Percentiles rank a stretch among this genome's conserved stretches.
phyloP scores from a whole-genome alignment of 2,113 vertebrate genomes.

The Alethe castanea region DNA sequence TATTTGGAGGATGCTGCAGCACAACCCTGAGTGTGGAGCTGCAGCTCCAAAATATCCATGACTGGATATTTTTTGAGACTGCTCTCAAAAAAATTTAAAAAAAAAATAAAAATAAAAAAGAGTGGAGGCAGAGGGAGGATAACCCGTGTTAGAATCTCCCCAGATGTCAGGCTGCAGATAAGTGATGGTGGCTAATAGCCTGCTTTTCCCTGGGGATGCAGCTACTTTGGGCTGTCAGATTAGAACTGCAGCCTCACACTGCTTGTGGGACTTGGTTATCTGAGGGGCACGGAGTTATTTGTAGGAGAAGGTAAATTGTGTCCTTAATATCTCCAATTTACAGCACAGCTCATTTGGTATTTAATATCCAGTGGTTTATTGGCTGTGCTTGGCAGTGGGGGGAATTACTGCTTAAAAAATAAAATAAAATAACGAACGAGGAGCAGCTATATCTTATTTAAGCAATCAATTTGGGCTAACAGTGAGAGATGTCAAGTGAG shows the following conservation, averaged over 20 bases:
- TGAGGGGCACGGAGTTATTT: slow-evolving; percentile 42
- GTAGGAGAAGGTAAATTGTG: slow-evolving; percentile 38
- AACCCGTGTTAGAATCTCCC: slow-evolving; percentile 68
- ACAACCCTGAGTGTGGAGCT: not conserved
- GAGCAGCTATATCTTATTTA: not conserved
- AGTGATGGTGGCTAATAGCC: slow-evolving; percentile 75
- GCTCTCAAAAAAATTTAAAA: not conserved
- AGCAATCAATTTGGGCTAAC: not conserved
- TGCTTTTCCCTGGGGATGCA: slow-evolving; percentile 66
- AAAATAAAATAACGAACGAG: not conserved
- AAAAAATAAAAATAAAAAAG: not conserved
- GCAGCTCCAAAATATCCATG: slow-evolving; percentile 15
- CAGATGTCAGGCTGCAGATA: slow-evolving; percentile 69
- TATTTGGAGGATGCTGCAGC: not conserved
- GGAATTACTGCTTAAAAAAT: not conserved
- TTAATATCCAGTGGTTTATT: accelerated
- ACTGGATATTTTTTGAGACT: not conserved
- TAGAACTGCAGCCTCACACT: slow-evolving; percentile 57
- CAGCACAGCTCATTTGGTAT: not conserved
- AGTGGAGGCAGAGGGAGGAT: slow-evolving; percentile 40
- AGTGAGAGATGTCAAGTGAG: not conserved
- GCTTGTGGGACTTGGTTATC: slow-evolving; percentile 42
- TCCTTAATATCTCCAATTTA: slow-evolving; percentile 2
- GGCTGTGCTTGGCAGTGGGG: not conserved
- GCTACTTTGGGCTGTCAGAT: slow-evolving; percentile 76